phyloP scores from a whole-genome alignment of 2,888 invertebrate species.

The Palloptera scutellata region DNA sequence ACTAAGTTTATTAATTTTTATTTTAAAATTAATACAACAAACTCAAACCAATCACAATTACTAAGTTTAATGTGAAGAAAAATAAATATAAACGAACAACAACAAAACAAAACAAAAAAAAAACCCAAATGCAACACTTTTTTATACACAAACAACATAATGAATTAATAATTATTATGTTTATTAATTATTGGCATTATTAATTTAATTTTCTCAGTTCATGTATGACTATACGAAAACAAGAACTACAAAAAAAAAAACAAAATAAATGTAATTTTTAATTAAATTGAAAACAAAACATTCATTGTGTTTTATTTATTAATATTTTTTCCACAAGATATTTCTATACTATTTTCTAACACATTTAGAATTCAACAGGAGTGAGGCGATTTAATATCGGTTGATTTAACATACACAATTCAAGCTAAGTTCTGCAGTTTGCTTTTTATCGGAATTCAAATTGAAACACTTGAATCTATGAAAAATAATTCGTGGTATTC shows the following conservation, averaged over 20 bases:
- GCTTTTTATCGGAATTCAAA: no score
- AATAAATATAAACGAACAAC: constrained; percentile 17
- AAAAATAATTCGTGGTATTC: no score
- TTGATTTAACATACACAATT: no score
- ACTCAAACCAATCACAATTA: no score
- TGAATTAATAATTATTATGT: constrained; percentile 8
- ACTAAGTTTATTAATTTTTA: no score
- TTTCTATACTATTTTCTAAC: no score
- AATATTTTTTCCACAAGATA: no score
- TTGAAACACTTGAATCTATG: no score
- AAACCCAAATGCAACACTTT: constrained; percentile 10
- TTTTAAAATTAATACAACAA: no score
- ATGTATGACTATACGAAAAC: constrained; percentile 17
- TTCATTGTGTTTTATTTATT: constrained; percentile 46
- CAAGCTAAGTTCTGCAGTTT: no score
- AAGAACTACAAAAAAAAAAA: constrained; percentile 22
- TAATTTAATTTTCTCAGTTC: constrained; percentile 29
- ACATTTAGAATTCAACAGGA: no score
- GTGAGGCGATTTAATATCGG: no score
- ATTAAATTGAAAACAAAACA: constrained; percentile 44
- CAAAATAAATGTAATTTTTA: constrained; percentile 52
- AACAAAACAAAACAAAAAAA: background rate
- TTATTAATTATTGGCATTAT: constrained; percentile 28
- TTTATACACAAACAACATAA: background rate
- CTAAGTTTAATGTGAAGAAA: constrained; percentile 7